Percentiles rank a stretch among this genome's conserved stretches.
Evolutionary conservation across 2,797 vertebrate genomes (phyloP).

Genomic region (Rhyacichthys aspro): DNA sequence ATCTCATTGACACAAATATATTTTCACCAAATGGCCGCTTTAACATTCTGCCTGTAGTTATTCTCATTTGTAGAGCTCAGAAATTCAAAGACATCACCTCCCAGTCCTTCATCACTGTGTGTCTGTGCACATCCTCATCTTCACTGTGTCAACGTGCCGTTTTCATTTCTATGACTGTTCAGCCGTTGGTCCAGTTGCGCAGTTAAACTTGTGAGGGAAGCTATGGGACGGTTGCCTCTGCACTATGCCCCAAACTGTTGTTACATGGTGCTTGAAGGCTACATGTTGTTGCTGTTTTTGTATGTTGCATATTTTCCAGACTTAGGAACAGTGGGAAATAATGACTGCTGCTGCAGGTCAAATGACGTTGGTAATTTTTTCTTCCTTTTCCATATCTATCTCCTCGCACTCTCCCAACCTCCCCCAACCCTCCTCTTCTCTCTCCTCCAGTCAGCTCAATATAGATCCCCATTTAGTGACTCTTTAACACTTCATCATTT

Average conservation of each 20-base stretch:
- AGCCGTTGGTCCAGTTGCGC: conserved; percentile 35
- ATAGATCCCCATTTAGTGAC: conserved; percentile 65
- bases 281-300: conserved; percentile 82
- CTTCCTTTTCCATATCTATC: conserved; percentile 96
- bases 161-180: conserved; percentile 36
- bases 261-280: conserved; percentile 79
- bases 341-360: conserved; percentile 99
- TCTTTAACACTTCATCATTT: conserved; percentile 75
- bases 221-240: conserved; percentile 47
- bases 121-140: conserved; percentile 32
- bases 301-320: conserved; percentile 99
- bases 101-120: conserved; percentile 16
- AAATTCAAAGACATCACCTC: conserved; percentile 2
- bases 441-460: conserved; percentile 66
- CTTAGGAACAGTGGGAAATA: conserved; percentile 99
- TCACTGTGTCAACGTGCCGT: conserved; percentile 38
- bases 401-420: conserved; percentile 80
- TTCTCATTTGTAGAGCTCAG: background rate
- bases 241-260: conserved; percentile 67
- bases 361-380: conserved; percentile 99
- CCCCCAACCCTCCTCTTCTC: conserved; percentile 58
- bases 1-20: too few species aligned
- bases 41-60: background rate
- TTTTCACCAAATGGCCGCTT: too few species aligned
- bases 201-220: conserved; percentile 33